These are phyloP conservation scores for Tipula vernalis DNA, from an alignment of 2,888 invertebrate species.

Conservation along the genomic window DNA sequence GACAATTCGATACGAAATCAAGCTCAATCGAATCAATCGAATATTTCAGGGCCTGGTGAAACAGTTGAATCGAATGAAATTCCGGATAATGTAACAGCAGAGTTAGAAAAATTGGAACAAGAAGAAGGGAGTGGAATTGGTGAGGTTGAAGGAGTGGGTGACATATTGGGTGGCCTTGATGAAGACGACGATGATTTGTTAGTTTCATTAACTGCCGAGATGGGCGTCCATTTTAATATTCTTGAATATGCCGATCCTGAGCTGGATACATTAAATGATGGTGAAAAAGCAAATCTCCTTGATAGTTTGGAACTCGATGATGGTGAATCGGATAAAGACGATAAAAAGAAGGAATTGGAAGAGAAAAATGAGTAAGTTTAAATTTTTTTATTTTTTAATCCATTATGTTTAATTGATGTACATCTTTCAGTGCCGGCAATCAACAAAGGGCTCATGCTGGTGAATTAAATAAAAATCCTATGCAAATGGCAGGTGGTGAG, in stretches of 20 bases:
- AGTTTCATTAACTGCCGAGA: constrained; percentile 58
- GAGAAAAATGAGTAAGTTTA: constrained; percentile 10
- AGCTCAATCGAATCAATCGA: constrained; percentile 23
- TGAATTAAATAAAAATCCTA: background rate
- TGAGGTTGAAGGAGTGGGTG: constrained; percentile 56
- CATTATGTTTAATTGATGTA: background rate
- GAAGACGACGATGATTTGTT: constrained; percentile 72
- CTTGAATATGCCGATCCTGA: constrained; percentile 92
- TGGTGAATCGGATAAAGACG: constrained; percentile 55
- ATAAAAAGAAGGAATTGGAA: constrained; percentile 34
- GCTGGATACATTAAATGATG: constrained; percentile 64
- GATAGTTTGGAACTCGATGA: constrained; percentile 75
- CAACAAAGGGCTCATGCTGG: background rate
- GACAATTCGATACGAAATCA: background rate
- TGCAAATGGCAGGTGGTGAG: background rate
- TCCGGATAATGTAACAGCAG: constrained; percentile 53
- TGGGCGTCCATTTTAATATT: constrained; percentile 91
- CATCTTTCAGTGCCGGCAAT: background rate
- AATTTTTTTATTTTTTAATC: background rate
- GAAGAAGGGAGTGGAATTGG: constrained; percentile 45
- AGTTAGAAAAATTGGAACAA: constrained; percentile 54
- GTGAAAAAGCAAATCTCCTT: constrained; percentile 72
- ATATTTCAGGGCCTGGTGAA: constrained; percentile 26
- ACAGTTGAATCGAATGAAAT: constrained; percentile 35
- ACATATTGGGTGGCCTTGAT: constrained; percentile 68